A percentile compares a stretch with the other conserved stretches of the same genome.
phyloP scores from a whole-genome alignment of 1,140 invertebrate species.

The Phthorimaea operculella region DNA sequence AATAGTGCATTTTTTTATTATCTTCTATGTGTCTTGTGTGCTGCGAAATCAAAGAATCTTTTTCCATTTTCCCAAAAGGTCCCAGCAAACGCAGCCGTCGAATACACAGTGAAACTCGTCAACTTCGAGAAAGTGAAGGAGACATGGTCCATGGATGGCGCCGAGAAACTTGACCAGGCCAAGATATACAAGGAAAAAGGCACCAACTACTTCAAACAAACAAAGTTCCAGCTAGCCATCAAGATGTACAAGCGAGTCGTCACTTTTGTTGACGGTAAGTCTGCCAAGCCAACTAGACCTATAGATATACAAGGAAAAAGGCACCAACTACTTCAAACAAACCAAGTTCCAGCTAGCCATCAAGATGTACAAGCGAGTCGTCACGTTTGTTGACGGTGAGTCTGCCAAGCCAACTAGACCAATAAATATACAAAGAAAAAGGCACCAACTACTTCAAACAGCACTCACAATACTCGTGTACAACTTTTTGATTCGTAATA shows the following conservation, averaged over 20 bases:
- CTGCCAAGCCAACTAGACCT: no score
- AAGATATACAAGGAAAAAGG: constrained; percentile 91
- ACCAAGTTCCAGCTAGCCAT: constrained; percentile 83
- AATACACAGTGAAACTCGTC: constrained; percentile 84
- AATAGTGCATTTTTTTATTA: no score
- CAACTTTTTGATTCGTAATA: no score
- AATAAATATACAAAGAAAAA: constrained; percentile 88
- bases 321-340: constrained; percentile 90
- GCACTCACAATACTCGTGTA: no score
- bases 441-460: constrained; percentile 92
- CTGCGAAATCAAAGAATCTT: no score
- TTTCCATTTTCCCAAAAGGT: constrained; percentile 55
- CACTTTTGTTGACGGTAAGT: constrained; percentile 52
- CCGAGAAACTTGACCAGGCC: constrained; percentile 84
- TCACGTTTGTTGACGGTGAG: constrained; percentile 56
- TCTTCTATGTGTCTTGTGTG: no score
- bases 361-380: constrained; percentile 88
- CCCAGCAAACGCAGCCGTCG: constrained; percentile 81
- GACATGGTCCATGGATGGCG: constrained; percentile 82
- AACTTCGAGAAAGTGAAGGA: constrained; percentile 87
- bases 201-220: constrained; percentile 88
- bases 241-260: constrained; percentile 88
- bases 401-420: constrained; percentile 76
- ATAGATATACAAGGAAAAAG: constrained; percentile 88
- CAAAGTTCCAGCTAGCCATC: constrained; percentile 82